Evolutionary conservation across 2,888 invertebrate species (phyloP), one percentile per base, ranked within the genome.

Genomic region (Conistra vaccinii): DNA sequence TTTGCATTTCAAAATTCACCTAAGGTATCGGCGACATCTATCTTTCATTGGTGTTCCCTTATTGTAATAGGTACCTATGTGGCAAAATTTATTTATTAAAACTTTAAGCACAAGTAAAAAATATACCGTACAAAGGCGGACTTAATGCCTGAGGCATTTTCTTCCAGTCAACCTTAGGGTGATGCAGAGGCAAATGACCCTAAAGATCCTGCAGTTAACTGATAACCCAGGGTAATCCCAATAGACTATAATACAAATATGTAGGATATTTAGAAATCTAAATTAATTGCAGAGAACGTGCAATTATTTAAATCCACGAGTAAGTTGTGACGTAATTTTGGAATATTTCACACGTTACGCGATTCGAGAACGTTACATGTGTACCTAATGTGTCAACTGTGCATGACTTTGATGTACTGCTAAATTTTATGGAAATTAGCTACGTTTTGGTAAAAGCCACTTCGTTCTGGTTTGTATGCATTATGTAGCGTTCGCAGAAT

Each of bases 331-430:
- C 70, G 78, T 80, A 75, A 82, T 83, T 76, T 76, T 63, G 68
- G 62, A 83, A 79, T 84, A 83, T 86, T 87, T 86, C 74, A 81
- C 70, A 73, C 61, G 71, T 83, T 77, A 77, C 78, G 63, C 68
- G 65, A 75, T 32, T 67, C 57, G 58, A 55, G 66, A 62, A 79
- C 73, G 76, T 74, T 82, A 82, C 77, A 69, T 65, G 70, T 58
- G 74, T 73, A 72, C 69, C 66, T 76, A 63, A 77, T 78, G 39
- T 73, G 76, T 68, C 39, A 71, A 80, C 71, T 61, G 66, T 79
- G 72, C 68, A 68, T 69, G 81, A 67, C 73, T 55, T 70, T 71
- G 70, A 73, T 62, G 53, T 67, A 83, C 66, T 58, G 70, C 65
- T 83, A 69, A 78, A 84, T 73, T 81, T 76, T 76, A 78, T 84